A percentile compares a stretch with the other conserved stretches of the same genome.
Conservation (phyloP, 2,888 invertebrate species). For the Altica lythri region DNA sequence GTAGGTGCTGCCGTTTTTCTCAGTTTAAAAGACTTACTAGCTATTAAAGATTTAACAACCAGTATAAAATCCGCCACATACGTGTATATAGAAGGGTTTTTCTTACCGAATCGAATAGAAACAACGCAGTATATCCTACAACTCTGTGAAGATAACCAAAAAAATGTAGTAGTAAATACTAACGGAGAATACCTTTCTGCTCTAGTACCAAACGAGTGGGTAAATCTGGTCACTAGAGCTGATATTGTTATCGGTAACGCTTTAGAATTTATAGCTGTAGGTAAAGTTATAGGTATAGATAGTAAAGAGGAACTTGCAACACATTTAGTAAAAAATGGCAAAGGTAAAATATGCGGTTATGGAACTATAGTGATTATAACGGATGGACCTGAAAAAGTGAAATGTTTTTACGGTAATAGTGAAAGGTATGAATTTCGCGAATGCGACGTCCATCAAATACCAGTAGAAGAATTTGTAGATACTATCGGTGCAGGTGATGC, state of each 20-base stretch:
- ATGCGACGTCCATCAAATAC: no score
- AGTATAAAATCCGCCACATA: constrained; percentile 46
- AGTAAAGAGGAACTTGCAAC: not conserved
- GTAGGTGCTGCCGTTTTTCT: constrained; percentile 61
- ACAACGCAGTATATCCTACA: constrained; percentile 57
- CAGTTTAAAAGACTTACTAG: constrained; percentile 49
- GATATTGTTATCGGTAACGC: constrained; percentile 64
- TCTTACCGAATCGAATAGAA: constrained; percentile 59
- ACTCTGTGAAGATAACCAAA: constrained; percentile 52
- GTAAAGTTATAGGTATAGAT: constrained; percentile 42
- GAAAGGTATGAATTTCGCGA: constrained; percentile 46
- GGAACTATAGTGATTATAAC: constrained; percentile 67
- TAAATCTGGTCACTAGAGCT: constrained; percentile 56
- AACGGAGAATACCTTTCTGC: constrained; percentile 61
- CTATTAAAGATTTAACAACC: constrained; percentile 33
- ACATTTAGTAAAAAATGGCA: constrained; percentile 7
- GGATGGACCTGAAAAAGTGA: constrained; percentile 63
- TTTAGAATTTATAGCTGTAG: constrained; percentile 59
- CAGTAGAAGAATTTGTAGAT: constrained; percentile 60
- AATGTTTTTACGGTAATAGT: constrained; percentile 54
- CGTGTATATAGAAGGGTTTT: constrained; percentile 64
- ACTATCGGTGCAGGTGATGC: constrained; percentile 67
- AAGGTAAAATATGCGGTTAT: constrained; percentile 31
- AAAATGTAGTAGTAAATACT: constrained; percentile 60
- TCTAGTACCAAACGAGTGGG: constrained; percentile 53